Conservation (phyloP, 2,888 invertebrate genomes). For the Tridacna gigas region DNA sequence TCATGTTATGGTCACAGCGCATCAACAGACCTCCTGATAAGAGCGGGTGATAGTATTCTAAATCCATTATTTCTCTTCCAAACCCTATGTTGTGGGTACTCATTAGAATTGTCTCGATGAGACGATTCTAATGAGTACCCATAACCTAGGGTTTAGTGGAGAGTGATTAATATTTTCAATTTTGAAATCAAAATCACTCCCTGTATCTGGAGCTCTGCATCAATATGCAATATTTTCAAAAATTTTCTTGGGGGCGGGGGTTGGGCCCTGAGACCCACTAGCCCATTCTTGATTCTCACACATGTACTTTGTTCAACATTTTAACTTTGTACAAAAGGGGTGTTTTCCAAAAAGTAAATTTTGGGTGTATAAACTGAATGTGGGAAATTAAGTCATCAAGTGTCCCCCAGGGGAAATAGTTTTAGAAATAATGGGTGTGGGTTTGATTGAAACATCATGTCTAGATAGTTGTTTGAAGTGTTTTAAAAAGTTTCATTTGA, state of each 20-base stretch:
- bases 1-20: too few relatives aligned
- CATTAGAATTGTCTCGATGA: too few relatives aligned
- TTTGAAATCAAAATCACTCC: not conserved
- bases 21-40: too few relatives aligned
- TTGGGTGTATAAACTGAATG: not conserved
- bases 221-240: not conserved
- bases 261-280: not conserved
- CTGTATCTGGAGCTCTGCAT: not conserved
- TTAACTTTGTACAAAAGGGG: not conserved
- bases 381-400: not conserved
- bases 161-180: too few relatives aligned
- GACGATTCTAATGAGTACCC: too few relatives aligned
- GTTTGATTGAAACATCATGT: not conserved
- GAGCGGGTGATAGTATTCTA: too few relatives aligned
- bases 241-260: not conserved
- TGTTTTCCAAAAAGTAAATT: not conserved
- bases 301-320: too few relatives aligned
- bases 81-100: too few relatives aligned
- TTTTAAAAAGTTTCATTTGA: not conserved
- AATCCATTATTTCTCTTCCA: too few relatives aligned
- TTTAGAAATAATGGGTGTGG: not conserved
- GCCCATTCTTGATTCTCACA: not conserved
- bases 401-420: not conserved
- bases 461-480: not conserved
- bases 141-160: too few relatives aligned